These are phyloP conservation scores for Oncorhynchus masou DNA, from an alignment of 2,113 vertebrate species.

Conservation along the genomic window DNA sequence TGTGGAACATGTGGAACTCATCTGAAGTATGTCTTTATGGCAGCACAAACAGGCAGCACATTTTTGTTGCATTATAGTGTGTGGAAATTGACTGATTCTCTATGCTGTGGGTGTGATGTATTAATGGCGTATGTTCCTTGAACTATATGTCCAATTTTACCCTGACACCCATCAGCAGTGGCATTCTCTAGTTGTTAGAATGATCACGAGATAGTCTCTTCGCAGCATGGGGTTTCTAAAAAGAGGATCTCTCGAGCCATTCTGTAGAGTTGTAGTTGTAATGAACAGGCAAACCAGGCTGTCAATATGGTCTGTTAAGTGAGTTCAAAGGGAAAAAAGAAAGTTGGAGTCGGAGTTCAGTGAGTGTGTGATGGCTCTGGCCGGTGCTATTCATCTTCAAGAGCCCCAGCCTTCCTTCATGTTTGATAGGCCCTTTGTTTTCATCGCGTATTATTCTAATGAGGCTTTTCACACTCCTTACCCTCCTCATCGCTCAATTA, in stretches of 20 bases:
- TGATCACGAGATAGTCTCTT: slow-evolving; percentile 18
- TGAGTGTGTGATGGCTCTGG: slow-evolving; percentile 30
- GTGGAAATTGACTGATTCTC: background rate
- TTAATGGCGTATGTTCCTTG: background rate
- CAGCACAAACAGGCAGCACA: background rate
- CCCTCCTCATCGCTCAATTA: slow-evolving; percentile 82
- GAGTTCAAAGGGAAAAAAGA: slow-evolving; percentile 55
- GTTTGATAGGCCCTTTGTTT: slow-evolving; percentile 52
- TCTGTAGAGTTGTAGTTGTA: slow-evolving; percentile 17
- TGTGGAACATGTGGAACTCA: background rate
- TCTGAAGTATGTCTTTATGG: background rate
- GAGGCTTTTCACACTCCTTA: slow-evolving; percentile 75
- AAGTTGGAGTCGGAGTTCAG: slow-evolving; percentile 37
- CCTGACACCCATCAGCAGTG: slow-evolving; percentile 10
- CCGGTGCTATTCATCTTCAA: slow-evolving; percentile 63
- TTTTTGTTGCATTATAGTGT: background rate
- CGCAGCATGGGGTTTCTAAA: slow-evolving; percentile 25
- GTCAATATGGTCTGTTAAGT: slow-evolving; percentile 48
- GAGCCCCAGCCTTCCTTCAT: slow-evolving; percentile 49
- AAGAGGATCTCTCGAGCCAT: slow-evolving; percentile 9
- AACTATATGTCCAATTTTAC: slow-evolving; percentile 2
- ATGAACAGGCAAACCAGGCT: slow-evolving; percentile 36
- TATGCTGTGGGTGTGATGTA: background rate
- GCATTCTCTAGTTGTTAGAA: slow-evolving; percentile 12
- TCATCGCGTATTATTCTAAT: slow-evolving; percentile 77